phyloP scores from a whole-genome alignment of 2,888 invertebrate species.

The Campoletis raptor region DNA sequence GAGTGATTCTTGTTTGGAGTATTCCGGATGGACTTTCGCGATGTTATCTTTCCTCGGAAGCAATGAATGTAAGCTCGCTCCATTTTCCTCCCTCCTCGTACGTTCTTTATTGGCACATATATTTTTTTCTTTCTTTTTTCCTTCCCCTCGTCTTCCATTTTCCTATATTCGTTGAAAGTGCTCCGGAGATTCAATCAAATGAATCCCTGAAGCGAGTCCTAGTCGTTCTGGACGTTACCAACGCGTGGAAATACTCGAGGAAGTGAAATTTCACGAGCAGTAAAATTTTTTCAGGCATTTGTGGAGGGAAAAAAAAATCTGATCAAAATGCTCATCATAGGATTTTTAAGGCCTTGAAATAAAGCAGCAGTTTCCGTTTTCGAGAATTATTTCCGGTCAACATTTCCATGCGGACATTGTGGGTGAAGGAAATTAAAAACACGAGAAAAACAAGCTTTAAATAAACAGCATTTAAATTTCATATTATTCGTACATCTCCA shows the following conservation, averaged over 20 bases:
- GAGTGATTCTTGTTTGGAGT: not conserved
- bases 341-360: not conserved
- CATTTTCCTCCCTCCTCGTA: not conserved
- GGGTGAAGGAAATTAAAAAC: not conserved
- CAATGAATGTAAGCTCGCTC: not conserved
- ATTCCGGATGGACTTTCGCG: not conserved
- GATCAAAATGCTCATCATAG: not conserved
- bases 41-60: slow-evolving; percentile 4
- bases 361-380: not conserved
- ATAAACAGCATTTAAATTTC: not conserved
- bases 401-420: not conserved
- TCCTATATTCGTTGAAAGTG: slow-evolving; percentile 15
- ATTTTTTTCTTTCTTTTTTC: not conserved
- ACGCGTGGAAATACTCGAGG: not conserved
- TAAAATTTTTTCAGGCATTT: not conserved
- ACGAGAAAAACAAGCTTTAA: not conserved
- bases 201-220: slow-evolving; percentile 5
- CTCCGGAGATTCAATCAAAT: slow-evolving; percentile 31
- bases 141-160: not conserved
- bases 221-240: not conserved
- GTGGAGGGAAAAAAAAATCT: not conserved
- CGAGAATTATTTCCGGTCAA: not conserved
- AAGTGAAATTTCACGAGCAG: slow-evolving; percentile 1
- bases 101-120: not conserved
- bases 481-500: not conserved